These are phyloP conservation scores for Hemicordylus capensis DNA, from an alignment of 2,113 vertebrate genomes.

Conservation along the genomic window DNA sequence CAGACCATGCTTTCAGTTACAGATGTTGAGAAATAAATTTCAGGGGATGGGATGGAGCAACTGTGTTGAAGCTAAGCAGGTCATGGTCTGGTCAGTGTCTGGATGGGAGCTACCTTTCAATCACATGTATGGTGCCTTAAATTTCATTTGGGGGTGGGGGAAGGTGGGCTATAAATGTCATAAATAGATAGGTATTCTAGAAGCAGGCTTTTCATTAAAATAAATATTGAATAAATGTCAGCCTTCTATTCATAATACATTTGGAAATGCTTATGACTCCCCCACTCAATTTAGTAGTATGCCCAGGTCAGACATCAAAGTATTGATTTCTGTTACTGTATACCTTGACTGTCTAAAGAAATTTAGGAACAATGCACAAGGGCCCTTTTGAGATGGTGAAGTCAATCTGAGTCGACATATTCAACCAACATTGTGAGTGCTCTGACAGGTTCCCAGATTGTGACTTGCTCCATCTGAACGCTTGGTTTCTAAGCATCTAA, in stretches of 20 bases:
- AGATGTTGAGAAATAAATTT: not conserved
- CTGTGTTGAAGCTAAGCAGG: too few species aligned
- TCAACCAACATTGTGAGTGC: not conserved
- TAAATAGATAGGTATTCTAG: not conserved
- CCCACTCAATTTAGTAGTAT: not conserved
- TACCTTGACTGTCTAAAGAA: not conserved
- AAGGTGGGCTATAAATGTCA: too few species aligned
- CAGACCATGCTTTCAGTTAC: not conserved
- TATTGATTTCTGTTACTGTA: not conserved
- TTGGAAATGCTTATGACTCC: not conserved
- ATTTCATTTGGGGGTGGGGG: too few species aligned
- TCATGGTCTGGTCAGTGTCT: too few species aligned
- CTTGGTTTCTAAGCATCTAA: not conserved
- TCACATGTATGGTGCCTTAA: too few species aligned
- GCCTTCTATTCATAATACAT: not conserved
- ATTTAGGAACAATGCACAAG: not conserved
- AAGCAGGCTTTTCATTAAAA: not conserved
- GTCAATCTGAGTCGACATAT: not conserved
- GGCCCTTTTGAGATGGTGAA: not conserved
- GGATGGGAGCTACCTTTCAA: too few species aligned
- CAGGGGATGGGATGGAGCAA: too few species aligned
- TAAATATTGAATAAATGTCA: not conserved
- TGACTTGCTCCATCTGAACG: too few species aligned
- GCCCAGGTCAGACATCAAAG: not conserved
- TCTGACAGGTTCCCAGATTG: not conserved